Evolutionary conservation across 1,140 invertebrate genomes (phyloP), one percentile per base, ranked within the genome.

Genomic region (Halesus radiatus): DNA sequence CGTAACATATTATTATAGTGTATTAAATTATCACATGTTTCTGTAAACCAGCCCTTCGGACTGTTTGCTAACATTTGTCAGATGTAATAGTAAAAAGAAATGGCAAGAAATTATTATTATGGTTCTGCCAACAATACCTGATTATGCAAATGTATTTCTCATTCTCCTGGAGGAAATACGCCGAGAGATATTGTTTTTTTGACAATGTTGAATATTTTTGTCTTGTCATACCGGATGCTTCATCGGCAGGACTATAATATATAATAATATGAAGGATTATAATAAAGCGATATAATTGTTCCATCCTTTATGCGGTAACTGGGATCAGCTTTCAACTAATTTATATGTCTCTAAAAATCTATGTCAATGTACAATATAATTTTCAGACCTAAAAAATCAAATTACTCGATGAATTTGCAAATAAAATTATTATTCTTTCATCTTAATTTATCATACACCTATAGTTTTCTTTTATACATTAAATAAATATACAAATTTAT

Each of bases 401-500:
- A 16, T 22, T 74, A 74, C 66, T 70, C 52, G 7, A 16, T 29
- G 54, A 56, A 54, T 53, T 70, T 22, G 26, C 29, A 74, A 74
- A 74, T 72, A 50, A 72, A 50, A 52, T n/a, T 50, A 37, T 52
- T 52, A 52, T n/a, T 45, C 16, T 52, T 52, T 72, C 18, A 45
- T 72, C 70, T 74, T 54, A 74, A 18, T 54, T 74, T 74, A 74
- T 54, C 52, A 74, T 74, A 74, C 68, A 72, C 68, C 37, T 74
- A 54, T 73, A 54, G 22, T 26, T 73, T 45, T 53, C 23, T 29
- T 73, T 74, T 74, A 26, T 78, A 50, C 76, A 68, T 26, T 78
- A 66, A 45, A 79, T 74, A 79, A 79, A 79, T 79, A 74, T 79
- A 79, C 78, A 79, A 79, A 74, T 73, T 32, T 45, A 45, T 52